These are phyloP conservation scores for Glyptemys insculpta DNA, from an alignment of 2,797 vertebrate genomes.

Conservation along the genomic window DNA sequence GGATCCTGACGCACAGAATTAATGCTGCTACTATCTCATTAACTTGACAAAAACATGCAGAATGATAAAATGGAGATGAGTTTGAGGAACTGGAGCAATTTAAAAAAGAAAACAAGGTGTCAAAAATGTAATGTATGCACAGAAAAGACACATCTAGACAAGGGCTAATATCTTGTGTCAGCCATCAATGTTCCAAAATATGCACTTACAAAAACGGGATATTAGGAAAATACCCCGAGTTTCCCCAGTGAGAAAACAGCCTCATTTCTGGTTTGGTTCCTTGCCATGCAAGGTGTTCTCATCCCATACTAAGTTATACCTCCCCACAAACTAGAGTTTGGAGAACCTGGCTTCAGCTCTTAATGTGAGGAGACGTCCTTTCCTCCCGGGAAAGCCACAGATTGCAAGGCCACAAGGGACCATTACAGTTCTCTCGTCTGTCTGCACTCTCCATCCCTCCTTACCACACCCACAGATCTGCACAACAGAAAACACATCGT, in stretches of 20 bases:
- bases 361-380: accelerated
- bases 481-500: slow-evolving; percentile 54
- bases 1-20: not conserved
- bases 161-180: slow-evolving; percentile 53
- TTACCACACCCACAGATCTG: slow-evolving; percentile 60
- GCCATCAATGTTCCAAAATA: not conserved
- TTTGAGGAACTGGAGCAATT: slow-evolving; percentile 43
- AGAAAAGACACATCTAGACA: slow-evolving; percentile 57
- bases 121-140: slow-evolving; percentile 44
- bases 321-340: not conserved
- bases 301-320: not conserved
- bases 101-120: slow-evolving; percentile 51
- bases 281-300: not conserved
- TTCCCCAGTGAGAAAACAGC: not conserved
- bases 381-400: accelerated
- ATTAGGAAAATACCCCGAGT: not conserved
- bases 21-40: not conserved
- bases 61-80: slow-evolving; percentile 57
- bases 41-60: not conserved
- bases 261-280: not conserved
- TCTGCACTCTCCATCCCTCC: slow-evolving; percentile 41
- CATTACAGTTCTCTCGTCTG: accelerated
- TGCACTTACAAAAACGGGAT: not conserved
- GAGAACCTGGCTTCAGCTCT: not conserved
- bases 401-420: not conserved